Evolutionary conservation across 2,113 vertebrate genomes (phyloP).

Genomic region (Pionites leucogaster): DNA sequence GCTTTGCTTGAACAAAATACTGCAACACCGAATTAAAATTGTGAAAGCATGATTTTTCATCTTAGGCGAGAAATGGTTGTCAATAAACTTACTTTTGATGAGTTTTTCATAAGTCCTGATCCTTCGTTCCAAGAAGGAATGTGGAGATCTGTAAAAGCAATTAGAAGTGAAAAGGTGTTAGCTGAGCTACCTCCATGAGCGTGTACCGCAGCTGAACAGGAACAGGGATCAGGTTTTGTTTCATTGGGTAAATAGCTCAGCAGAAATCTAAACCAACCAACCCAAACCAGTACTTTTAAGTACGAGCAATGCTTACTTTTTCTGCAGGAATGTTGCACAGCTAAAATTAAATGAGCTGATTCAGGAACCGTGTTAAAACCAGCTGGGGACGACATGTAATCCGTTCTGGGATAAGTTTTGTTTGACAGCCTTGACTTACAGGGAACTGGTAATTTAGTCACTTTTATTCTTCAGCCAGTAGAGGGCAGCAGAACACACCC

Average conservation of each 20-base stretch:
- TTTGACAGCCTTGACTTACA: background rate
- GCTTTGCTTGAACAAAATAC: background rate
- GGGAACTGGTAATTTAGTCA: background rate
- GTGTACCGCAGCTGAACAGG: background rate
- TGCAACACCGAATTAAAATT: background rate
- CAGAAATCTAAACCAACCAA: background rate
- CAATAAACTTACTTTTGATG: background rate
- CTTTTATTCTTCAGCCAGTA: background rate
- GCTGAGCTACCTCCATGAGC: background rate
- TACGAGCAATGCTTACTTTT: background rate
- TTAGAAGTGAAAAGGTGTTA: background rate
- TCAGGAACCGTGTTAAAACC: background rate
- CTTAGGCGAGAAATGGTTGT: background rate
- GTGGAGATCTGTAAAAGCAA: background rate
- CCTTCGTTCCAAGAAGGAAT: background rate
- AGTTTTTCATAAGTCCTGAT: background rate
- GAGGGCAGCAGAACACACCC: constrained; percentile 1
- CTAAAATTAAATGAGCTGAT: background rate
- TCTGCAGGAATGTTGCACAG: background rate
- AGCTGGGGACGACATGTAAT: background rate
- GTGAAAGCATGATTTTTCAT: background rate
- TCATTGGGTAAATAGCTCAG: background rate
- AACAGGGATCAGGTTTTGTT: background rate
- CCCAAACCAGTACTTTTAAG: background rate
- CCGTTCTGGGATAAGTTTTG: background rate